Evolutionary conservation across 2,113 vertebrate genomes (phyloP).

Genomic region (Elgaria multicarinata): DNA sequence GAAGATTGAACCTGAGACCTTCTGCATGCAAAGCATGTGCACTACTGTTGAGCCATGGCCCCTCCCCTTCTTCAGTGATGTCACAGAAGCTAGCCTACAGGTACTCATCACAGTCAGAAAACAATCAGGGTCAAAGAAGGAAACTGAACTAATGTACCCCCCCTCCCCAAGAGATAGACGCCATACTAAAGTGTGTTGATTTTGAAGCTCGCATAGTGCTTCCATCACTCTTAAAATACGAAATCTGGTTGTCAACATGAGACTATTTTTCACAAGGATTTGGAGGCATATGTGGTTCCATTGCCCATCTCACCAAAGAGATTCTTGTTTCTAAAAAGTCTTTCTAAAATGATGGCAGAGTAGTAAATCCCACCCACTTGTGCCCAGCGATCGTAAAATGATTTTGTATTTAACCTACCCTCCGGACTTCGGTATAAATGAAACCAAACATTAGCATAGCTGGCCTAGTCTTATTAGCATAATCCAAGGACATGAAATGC

Average conservation of each 20-base stretch:
- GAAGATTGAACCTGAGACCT: too few species aligned
- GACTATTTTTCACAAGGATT: neutral
- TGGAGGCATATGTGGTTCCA: too few species aligned
- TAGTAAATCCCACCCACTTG: neutral
- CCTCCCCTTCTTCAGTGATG: too few species aligned
- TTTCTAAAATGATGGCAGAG: neutral
- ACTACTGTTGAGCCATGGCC: too few species aligned
- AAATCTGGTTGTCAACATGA: neutral
- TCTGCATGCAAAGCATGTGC: too few species aligned
- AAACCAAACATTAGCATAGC: neutral
- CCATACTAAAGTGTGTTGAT: neutral
- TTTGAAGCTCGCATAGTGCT: neutral
- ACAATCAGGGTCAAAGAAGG: neutral
- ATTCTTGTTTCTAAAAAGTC: neutral
- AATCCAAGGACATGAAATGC: neutral
- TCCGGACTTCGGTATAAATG: neutral
- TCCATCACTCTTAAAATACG: neutral
- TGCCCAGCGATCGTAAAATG: neutral
- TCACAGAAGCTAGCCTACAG: neutral
- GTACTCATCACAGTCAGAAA: neutral
- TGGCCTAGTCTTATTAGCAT: neutral
- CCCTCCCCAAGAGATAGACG: too few species aligned
- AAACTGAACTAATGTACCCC: neutral
- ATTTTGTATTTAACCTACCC: neutral
- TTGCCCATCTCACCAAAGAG: too few species aligned